These are phyloP conservation scores for Eleutherodactylus coqui DNA, from an alignment of 2,797 vertebrate species.

Conservation along the genomic window DNA sequence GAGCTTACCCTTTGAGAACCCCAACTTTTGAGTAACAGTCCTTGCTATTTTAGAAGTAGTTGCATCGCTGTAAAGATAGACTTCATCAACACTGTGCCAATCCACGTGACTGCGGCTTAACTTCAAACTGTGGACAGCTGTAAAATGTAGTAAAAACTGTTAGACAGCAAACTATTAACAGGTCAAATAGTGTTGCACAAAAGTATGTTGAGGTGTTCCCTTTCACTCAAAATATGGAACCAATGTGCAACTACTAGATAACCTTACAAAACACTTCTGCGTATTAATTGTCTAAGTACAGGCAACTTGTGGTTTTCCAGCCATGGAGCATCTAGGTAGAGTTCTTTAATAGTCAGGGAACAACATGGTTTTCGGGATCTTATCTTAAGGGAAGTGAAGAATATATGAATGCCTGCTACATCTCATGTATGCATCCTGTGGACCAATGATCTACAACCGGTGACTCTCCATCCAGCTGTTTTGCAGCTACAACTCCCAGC, in stretches of 20 bases:
- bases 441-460: not conserved
- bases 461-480: too few relatives aligned
- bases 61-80: conserved; percentile 97
- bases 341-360: too few relatives aligned
- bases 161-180: not conserved
- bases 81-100: conserved; percentile 96
- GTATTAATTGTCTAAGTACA: too few relatives aligned
- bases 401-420: too few relatives aligned
- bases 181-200: not conserved
- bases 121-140: conserved; percentile 93
- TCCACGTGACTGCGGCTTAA: conserved; percentile 95
- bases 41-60: conserved; percentile 98
- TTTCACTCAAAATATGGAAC: not conserved
- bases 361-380: too few relatives aligned
- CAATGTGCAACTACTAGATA: not conserved
- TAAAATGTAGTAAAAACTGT: conserved; percentile 64
- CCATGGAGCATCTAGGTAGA: too few relatives aligned
- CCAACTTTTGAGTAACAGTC: conserved; percentile 95
- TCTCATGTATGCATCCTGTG: not conserved
- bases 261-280: too few relatives aligned
- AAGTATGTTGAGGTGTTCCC: not conserved
- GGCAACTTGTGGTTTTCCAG: too few relatives aligned
- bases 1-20: conserved; percentile 95
- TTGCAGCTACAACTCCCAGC: not conserved
- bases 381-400: too few relatives aligned